Evolutionary conservation across 2,888 invertebrate genomes (phyloP).

Genomic region (Hirtodrosophila duncani): DNA sequence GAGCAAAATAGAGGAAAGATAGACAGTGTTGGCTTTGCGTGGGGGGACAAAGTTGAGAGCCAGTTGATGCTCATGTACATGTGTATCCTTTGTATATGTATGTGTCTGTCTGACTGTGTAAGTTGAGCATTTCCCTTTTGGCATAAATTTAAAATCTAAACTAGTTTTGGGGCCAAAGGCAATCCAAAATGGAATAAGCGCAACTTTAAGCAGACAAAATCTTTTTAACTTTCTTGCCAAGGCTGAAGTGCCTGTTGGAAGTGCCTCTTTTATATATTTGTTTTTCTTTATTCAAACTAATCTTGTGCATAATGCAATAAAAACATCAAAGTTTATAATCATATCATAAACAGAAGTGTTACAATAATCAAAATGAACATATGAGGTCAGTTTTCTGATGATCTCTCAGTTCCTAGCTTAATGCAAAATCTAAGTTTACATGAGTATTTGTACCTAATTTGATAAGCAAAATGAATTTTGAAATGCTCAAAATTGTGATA

Average conservation of each 20-base stretch:
- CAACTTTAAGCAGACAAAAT: slow-evolving; percentile 1
- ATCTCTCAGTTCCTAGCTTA: too few species aligned
- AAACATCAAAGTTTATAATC: too few species aligned
- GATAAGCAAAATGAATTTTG: neutral
- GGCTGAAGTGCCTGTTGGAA: slow-evolving; percentile 16
- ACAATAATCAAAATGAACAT: too few species aligned
- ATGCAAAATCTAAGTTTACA: too few species aligned
- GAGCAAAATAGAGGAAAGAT: too few species aligned
- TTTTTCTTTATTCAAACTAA: neutral
- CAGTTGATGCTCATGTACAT: neutral
- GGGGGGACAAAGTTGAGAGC: too few species aligned
- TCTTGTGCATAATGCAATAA: too few species aligned
- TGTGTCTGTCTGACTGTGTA: slow-evolving; percentile 1
- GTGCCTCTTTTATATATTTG: slow-evolving; percentile 28
- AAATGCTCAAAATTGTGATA: slow-evolving; percentile 18
- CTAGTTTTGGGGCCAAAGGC: neutral
- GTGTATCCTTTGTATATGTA: neutral
- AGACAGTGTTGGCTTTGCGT: too few species aligned
- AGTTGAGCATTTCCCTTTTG: slow-evolving; percentile 1
- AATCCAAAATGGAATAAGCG: slow-evolving; percentile 7
- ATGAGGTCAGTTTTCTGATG: too few species aligned
- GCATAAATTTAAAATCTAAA: slow-evolving; percentile 7
- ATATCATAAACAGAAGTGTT: too few species aligned
- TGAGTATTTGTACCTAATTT: too few species aligned
- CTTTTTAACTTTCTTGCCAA: slow-evolving; percentile 2